Evolutionary conservation across 2,888 invertebrate species (phyloP), one percentile per base, ranked within the genome.

Genomic region (Mimumesa dahlbomi): DNA sequence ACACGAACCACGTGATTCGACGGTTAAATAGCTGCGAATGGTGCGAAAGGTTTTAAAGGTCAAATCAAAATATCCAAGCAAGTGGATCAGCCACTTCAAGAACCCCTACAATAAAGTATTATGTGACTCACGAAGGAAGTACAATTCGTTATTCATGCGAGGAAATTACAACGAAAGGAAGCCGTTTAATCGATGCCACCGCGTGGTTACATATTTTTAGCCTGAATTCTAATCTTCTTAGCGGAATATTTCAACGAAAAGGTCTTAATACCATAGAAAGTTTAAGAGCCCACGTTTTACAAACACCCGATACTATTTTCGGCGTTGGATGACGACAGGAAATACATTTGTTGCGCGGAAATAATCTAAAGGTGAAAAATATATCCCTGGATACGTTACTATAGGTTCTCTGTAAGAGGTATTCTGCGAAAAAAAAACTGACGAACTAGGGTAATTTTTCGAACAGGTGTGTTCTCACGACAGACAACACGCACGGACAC

Each of bases 101-200:
- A 82, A 74, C 65, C 80, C 69, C 43, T 82, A 78, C 65, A 78
- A 81, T 77, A 66, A 73, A 64, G 63, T 57, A 79, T 84, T 82
- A 83, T 75, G 54, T 74, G 67, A 74, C 56, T n/a, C 38, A 11
- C 14, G 21, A 57, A 38, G 53, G 61, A 76, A 67, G 57, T 62
- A 45, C 63, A 61, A 61, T 64, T 61, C 57, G 63, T 69, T 75
- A 75, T 65, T 70, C 52, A 56, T 43, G 56, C 25, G 6, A 56
- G 13, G 52, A 53, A 73, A 63, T 65, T 77, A 52, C 64, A 54
- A 62, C 57, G 43, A 62, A 56, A 57, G 65, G 67, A 77, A 74
- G 68, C 67, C 62, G 73, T 65, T 77, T 74, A 70, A 67, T 65
- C 61, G 67, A 64, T 57, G 49, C 53, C 64, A 36, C 58, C 45